A percentile compares a stretch with the other conserved stretches of the same genome.
These are phyloP conservation scores for Pseudomyrmex gracilis DNA, from an alignment of 1,140 invertebrate genomes.

Conservation along the genomic window DNA sequence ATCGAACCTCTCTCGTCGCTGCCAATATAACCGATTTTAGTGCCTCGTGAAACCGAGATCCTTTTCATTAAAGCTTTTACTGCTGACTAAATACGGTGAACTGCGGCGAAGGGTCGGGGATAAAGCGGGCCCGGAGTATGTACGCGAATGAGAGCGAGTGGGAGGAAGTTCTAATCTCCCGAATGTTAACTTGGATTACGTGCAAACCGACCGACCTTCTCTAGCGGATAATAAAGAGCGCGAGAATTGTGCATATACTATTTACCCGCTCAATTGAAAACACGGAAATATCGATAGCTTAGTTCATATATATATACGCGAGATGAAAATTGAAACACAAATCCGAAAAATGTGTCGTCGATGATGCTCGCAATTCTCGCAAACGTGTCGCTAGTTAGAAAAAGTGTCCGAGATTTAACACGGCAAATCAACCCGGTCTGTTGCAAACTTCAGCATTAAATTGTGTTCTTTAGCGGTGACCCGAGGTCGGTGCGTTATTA, in stretches of 20 bases:
- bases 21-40: conserved; percentile 78
- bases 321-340: conserved; percentile 2
- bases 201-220: conserved; percentile 50
- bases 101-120: conserved; percentile 42
- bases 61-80: conserved; percentile 80
- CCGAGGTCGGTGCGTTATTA: background rate
- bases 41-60: conserved; percentile 73
- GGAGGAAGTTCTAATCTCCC: conserved; percentile 48
- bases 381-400: too few species aligned
- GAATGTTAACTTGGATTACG: conserved; percentile 69
- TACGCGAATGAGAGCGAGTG: conserved; percentile 18
- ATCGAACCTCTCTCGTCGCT: conserved; percentile 64
- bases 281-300: conserved; percentile 36
- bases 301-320: conserved; percentile 32
- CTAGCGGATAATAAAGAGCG: conserved; percentile 56
- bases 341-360: background rate
- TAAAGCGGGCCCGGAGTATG: conserved; percentile 15
- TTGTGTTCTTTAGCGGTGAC: too few species aligned
- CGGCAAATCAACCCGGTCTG: too few species aligned
- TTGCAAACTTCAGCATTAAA: too few species aligned
- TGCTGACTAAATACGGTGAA: conserved; percentile 78
- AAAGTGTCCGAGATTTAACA: background rate
- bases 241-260: conserved; percentile 56
- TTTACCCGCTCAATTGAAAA: conserved; percentile 54
- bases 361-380: too few species aligned